Evolutionary conservation across 2,888 invertebrate genomes (phyloP).

Genomic region (Philereme transversata): DNA sequence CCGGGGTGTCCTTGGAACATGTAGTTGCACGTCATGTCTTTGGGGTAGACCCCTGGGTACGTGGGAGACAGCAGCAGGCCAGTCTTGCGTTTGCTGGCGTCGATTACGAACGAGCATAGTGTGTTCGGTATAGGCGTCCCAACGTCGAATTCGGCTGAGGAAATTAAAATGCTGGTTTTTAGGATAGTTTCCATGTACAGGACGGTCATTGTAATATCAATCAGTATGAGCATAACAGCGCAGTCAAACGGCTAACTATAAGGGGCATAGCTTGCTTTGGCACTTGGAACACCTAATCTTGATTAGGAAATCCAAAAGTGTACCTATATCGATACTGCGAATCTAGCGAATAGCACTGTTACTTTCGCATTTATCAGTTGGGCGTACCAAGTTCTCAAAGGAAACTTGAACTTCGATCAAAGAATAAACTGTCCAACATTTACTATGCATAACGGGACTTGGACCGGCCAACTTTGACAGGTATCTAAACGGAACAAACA

Average conservation of each 20-base stretch:
- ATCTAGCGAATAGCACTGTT: no score
- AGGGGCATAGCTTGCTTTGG: no score
- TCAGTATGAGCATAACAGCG: no score
- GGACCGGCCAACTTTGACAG: conserved; percentile 38
- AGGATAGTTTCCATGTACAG: conserved; percentile 6
- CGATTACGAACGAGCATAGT: conserved; percentile 94
- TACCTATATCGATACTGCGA: no score
- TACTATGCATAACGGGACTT: conserved; percentile 35
- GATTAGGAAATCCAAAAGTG: no score
- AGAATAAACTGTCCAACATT: conserved; percentile 32
- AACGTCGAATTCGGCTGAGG: conserved; percentile 94
- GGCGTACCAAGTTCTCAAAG: not conserved
- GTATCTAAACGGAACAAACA: conserved; percentile 22
- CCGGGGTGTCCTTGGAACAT: conserved; percentile 95
- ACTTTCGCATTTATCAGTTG: no score
- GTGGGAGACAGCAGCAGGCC: conserved; percentile 98
- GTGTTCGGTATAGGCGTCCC: conserved; percentile 94
- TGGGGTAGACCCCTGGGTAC: conserved; percentile 99
- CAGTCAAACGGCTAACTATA: no score
- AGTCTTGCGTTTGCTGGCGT: conserved; percentile 88
- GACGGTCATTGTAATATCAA: not conserved
- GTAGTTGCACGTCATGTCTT: conserved; percentile 96
- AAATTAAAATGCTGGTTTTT: conserved; percentile 3
- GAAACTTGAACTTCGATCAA: conserved; percentile 17
- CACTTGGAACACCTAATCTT: no score